Evolutionary conservation across 2,113 vertebrate genomes (phyloP).

Genomic region (Entosphenus tridentatus): DNA sequence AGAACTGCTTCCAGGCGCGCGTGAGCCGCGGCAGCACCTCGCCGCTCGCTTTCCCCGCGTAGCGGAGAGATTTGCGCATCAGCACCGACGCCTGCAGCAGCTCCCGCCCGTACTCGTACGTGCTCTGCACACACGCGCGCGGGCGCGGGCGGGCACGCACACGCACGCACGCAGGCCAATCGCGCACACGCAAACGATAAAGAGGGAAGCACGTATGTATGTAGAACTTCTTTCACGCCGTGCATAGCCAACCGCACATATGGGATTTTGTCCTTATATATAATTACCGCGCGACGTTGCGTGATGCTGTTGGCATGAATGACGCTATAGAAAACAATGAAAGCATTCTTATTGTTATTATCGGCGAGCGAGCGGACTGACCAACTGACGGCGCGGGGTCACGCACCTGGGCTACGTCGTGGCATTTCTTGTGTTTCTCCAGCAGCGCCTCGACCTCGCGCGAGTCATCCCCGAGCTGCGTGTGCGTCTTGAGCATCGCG

Average conservation of each 20-base stretch:
- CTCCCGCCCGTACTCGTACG: conserved; percentile 85
- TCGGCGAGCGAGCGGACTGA: not conserved
- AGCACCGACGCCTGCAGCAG: conserved; percentile 89
- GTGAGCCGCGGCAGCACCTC: conserved; percentile 80
- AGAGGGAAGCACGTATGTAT: not conserved
- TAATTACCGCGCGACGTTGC: not conserved
- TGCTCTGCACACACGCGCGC: conserved; percentile 36
- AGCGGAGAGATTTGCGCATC: conserved; percentile 76
- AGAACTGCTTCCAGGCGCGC: conserved; percentile 92
- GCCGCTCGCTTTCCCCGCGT: conserved; percentile 71
- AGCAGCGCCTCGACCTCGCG: conserved; percentile 75
- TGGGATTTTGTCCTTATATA: not conserved
- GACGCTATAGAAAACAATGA: not conserved
- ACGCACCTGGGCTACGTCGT: conserved; percentile 84
- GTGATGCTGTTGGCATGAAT: not conserved
- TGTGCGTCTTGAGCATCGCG: conserved; percentile 75
- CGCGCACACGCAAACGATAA: not conserved
- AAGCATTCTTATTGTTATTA: not conserved
- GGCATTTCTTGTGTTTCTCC: conserved; percentile 95
- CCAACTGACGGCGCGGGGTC: not conserved
- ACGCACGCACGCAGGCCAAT: no score
- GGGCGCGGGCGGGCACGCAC: no score
- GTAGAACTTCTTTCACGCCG: not conserved
- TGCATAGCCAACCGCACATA: not conserved
- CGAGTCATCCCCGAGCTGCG: conserved; percentile 58